Conservation (phyloP, 2,797 vertebrate species). For the Danio albolineatus region DNA sequence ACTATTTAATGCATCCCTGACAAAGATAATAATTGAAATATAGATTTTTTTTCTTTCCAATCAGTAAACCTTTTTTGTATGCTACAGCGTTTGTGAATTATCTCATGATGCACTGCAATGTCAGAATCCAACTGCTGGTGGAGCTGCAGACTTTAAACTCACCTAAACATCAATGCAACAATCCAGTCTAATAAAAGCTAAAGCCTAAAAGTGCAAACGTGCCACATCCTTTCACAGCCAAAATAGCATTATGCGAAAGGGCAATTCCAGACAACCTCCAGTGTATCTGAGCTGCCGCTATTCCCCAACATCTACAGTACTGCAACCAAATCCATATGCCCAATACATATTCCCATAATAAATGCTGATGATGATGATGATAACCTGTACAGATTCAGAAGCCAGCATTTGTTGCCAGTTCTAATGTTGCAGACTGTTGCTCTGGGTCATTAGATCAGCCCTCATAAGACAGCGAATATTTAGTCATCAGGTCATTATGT, state of each 20-base stretch:
- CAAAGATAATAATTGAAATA: too few species aligned
- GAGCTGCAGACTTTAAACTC: conserved; percentile 79
- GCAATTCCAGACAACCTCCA: background rate
- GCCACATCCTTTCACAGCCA: conserved; percentile 11
- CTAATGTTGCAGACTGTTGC: conserved; percentile 25
- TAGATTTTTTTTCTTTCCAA: too few species aligned
- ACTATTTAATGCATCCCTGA: too few species aligned
- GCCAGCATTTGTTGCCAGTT: conserved; percentile 35
- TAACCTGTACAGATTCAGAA: conserved; percentile 27
- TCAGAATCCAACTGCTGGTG: conserved; percentile 74
- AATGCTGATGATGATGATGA: conserved; percentile 39
- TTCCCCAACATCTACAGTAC: background rate
- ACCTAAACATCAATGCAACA: background rate
- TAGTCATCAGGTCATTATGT: conserved; percentile 74
- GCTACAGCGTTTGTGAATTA: conserved; percentile 19
- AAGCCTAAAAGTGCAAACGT: conserved; percentile 62
- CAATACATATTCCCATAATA: conserved; percentile 1
- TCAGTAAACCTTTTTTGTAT: conserved; percentile 3
- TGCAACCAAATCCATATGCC: background rate
- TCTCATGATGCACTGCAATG: conserved; percentile 68
- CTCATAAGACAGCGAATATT: conserved; percentile 65
- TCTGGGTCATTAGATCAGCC: conserved; percentile 56
- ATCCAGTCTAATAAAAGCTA: conserved; percentile 48
- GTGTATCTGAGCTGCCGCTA: background rate
- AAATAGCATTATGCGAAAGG: background rate